phyloP scores from a whole-genome alignment of 1,140 invertebrate genomes.

The Eupristina koningsbergeri region DNA sequence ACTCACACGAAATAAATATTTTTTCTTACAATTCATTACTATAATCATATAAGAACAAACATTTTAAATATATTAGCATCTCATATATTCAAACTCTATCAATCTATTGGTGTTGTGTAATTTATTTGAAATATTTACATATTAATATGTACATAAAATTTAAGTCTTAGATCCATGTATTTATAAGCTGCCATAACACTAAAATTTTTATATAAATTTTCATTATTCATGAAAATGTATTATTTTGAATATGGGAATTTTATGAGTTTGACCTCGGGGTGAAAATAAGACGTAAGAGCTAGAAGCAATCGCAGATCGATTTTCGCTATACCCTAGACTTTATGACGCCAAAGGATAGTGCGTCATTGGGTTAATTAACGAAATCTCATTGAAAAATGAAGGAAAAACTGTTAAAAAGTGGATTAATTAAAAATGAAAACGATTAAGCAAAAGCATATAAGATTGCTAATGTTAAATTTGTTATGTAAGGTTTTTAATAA shows the following conservation, averaged over 20 bases:
- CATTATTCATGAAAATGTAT: background rate
- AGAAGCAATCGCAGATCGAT: slow-evolving; percentile 15
- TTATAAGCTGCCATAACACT: background rate
- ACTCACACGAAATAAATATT: background rate
- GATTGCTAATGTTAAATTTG: background rate
- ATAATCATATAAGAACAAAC: background rate
- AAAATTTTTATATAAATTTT: background rate
- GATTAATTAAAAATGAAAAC: background rate
- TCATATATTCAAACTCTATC: background rate
- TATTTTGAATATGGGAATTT: background rate
- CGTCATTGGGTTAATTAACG: background rate
- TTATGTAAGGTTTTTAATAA: background rate
- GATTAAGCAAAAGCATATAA: background rate
- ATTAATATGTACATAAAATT: background rate
- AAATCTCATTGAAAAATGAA: background rate
- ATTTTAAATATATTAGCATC: background rate
- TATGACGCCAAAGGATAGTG: slow-evolving; percentile 14
- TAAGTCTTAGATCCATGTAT: background rate
- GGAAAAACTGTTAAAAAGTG: background rate
- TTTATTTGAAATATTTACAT: no score
- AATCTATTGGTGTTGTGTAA: no score
- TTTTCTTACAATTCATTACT: background rate
- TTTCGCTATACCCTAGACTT: slow-evolving; percentile 14
- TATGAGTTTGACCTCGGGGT: slow-evolving; percentile 19
- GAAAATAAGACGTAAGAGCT: slow-evolving; percentile 12